Evolutionary conservation across 1,140 invertebrate species (phyloP), one percentile per base, ranked within the genome.

Genomic region (Caerostris extrusa): DNA sequence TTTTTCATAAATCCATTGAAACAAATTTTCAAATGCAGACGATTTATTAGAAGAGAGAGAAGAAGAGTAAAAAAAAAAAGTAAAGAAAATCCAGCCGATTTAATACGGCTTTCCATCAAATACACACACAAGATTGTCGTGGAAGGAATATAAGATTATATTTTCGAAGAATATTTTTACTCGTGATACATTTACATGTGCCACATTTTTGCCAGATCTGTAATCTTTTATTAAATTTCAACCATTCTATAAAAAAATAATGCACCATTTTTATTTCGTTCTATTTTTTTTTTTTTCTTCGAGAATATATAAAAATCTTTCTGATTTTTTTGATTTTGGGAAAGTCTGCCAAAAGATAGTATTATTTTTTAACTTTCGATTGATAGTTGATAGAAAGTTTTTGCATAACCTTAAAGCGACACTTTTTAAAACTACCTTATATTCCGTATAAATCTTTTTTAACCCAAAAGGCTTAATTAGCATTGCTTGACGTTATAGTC

Each of bases 141-240:
- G 69, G 8, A 19, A 50, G 69, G 69, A 77, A 77, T 77, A 77
- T 77, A 19, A 77, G 69, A 77, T 77, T 77, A 77, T 34, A 77
- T 77, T 77, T 50, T 8, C n/a, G n/a, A n/a, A n/a, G 69, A 77
- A 77, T 77, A 77, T 77, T 77, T 69, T 77, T 50, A 77, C 50
- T 77, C 69, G 8, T 12, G 8, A 77, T 77, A 77, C 69, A 77
- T 77, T 77, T 77, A 77, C 69, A 77, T 77, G 50, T 50, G 69
- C n/a, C 10, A 77, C 19, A 53, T 77, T 77, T 77, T 10, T n/a
- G 7, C 34, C 8, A 50, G 69, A 53, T 8, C 50, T 53, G 19
- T 77, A 50, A 10, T 77, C 69, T 77, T 77, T 77, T 77, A 77
- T 77, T 14, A 50, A 77, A 77, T 77, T 77, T 50, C 50, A 12